Evolutionary conservation across 2,888 invertebrate species (phyloP).

Genomic region (Lasioglossum leucozonium): DNA sequence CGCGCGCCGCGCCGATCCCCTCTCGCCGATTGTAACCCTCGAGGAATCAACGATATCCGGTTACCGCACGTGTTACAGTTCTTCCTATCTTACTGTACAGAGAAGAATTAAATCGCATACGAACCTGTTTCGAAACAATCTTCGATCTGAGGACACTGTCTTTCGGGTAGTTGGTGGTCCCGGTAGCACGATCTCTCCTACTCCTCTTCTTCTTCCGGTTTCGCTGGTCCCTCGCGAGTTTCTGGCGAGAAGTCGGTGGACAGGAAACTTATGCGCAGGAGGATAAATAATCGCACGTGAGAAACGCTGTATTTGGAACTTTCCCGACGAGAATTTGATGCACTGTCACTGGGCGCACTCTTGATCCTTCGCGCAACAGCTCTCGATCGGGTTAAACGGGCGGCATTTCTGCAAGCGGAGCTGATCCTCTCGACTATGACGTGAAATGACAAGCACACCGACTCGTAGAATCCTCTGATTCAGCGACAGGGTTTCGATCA

Average conservation of each 20-base stretch:
- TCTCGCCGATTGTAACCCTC: neutral
- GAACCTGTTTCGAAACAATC: slow-evolving; percentile 40
- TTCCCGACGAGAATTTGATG: slow-evolving; percentile 16
- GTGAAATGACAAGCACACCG: neutral
- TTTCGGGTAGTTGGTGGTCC: neutral
- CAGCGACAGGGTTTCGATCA: slow-evolving; percentile 17
- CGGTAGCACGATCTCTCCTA: neutral
- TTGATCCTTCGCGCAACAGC: slow-evolving; percentile 45
- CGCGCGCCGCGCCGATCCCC: neutral
- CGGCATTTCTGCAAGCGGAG: slow-evolving; percentile 35
- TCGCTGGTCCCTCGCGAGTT: neutral
- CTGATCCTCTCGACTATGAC: neutral
- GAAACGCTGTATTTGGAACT: slow-evolving; percentile 29
- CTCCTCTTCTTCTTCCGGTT: neutral
- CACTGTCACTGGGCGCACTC: slow-evolving; percentile 56
- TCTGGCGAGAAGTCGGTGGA: neutral
- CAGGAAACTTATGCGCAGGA: neutral
- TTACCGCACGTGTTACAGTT: slow-evolving; percentile 8
- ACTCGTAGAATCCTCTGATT: neutral
- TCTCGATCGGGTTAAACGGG: slow-evolving; percentile 14
- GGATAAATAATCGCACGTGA: slow-evolving; percentile 10
- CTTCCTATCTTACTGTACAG: neutral
- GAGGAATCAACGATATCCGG: slow-evolving; percentile 3
- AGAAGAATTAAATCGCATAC: slow-evolving; percentile 20
- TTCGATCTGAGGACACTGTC: slow-evolving; percentile 31